Conservation (phyloP, 2,888 invertebrate genomes). For the Parnassius apollo region DNA sequence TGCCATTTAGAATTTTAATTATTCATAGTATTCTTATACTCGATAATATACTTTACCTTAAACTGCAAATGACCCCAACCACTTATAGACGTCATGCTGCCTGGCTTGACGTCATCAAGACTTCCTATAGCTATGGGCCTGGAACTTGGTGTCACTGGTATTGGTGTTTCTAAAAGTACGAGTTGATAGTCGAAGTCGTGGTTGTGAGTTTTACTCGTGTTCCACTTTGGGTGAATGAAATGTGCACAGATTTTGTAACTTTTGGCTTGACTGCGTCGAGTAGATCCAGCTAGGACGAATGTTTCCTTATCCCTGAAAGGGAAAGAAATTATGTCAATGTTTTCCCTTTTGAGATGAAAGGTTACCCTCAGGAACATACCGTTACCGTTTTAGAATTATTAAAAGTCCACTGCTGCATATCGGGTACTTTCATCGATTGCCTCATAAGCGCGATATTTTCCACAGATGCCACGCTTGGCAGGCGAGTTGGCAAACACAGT, state of each 20-base stretch:
- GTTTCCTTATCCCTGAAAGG: slow-evolving; percentile 49
- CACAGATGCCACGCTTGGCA: too few relatives aligned
- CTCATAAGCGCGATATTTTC: too few relatives aligned
- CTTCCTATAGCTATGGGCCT: slow-evolving; percentile 63
- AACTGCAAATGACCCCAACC: slow-evolving; percentile 65
- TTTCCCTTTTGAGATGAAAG: background rate
- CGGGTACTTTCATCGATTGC: too few relatives aligned
- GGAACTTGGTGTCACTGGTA: slow-evolving; percentile 49
- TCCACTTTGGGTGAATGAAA: slow-evolving; percentile 61
- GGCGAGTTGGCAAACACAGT: too few relatives aligned
- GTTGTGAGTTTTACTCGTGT: slow-evolving; percentile 38
- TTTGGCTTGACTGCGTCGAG: slow-evolving; percentile 43
- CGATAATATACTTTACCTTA: slow-evolving; percentile 41
- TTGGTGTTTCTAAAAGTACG: slow-evolving; percentile 53
- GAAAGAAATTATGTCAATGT: background rate
- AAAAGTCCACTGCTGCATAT: too few relatives aligned
- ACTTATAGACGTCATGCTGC: slow-evolving; percentile 47
- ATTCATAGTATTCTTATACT: too few relatives aligned
- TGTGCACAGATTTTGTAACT: slow-evolving; percentile 60
- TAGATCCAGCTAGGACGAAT: slow-evolving; percentile 57
- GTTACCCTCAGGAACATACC: background rate
- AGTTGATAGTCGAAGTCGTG: slow-evolving; percentile 72
- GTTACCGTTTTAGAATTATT: too few relatives aligned
- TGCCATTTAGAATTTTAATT: too few relatives aligned
- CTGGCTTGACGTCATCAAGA: slow-evolving; percentile 45